Percentiles rank a stretch among this genome's conserved stretches.
Conservation (phyloP, 2,888 invertebrate species). For the Phyllotreta striolata region DNA sequence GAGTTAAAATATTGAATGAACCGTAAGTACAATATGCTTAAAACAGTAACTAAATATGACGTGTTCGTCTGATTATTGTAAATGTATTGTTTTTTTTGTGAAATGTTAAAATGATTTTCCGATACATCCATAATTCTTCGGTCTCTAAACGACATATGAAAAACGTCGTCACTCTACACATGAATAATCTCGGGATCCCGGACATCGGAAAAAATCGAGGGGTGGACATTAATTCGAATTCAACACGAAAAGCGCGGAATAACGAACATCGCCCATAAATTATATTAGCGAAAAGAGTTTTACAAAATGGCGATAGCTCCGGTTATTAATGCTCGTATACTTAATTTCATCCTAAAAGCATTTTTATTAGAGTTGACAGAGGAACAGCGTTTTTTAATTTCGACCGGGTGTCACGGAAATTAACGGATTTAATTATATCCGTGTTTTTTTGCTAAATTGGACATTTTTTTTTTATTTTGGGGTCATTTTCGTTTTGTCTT, state of each 20-base stretch:
- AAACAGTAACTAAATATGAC: too few relatives aligned
- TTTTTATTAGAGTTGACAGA: constrained; percentile 57
- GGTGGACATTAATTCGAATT: constrained; percentile 46
- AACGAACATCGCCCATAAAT: constrained; percentile 46
- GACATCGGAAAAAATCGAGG: constrained; percentile 15
- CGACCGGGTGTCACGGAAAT: constrained; percentile 41
- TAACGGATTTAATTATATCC: too few relatives aligned
- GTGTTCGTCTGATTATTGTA: too few relatives aligned
- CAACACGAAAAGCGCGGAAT: constrained; percentile 41
- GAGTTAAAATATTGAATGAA: too few relatives aligned
- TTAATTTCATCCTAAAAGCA: constrained; percentile 60
- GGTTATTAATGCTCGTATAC: constrained; percentile 55
- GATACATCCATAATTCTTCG: not conserved
- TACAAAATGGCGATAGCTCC: constrained; percentile 47
- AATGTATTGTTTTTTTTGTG: constrained; percentile 1
- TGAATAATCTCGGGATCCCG: constrained; percentile 11
- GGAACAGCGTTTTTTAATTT: constrained; percentile 54
- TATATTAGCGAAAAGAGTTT: constrained; percentile 48
- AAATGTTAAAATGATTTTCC: not conserved
- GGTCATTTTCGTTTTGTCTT: too few relatives aligned
- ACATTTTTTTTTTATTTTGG: too few relatives aligned
- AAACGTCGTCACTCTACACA: constrained; percentile 7
- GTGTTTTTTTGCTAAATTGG: too few relatives aligned
- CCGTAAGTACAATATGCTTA: too few relatives aligned
- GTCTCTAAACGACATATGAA: not conserved